Conservation (phyloP, 2,888 invertebrate genomes). For the Lamproptera curius region DNA sequence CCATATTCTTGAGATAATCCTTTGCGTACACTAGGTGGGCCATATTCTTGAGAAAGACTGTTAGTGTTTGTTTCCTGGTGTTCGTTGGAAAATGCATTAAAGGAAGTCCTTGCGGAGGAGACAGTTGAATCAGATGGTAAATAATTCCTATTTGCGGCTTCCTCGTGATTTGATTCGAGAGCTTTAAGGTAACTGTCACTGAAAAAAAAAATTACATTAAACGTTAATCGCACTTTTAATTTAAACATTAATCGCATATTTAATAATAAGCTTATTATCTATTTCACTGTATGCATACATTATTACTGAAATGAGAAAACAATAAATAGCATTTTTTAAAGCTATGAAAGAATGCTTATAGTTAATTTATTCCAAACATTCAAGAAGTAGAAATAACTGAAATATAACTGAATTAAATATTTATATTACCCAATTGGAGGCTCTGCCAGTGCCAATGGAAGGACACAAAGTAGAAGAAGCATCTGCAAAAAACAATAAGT, state of each 20-base stretch:
- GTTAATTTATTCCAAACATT: too few relatives aligned
- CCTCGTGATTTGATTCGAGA: constrained; percentile 35
- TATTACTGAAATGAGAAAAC: too few relatives aligned
- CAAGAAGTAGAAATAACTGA: too few relatives aligned
- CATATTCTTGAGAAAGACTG: constrained; percentile 34
- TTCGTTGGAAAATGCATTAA: constrained; percentile 2
- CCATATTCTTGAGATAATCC: constrained; percentile 30
- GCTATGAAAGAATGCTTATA: too few relatives aligned
- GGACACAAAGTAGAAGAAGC: constrained; percentile 42
- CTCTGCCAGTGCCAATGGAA: constrained; percentile 46
- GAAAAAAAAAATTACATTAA: constrained; percentile 29
- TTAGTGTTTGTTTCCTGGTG: constrained; percentile 22
- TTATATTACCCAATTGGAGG: constrained; percentile 54
- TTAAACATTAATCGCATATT: too few relatives aligned
- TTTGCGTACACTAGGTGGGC: constrained; percentile 31
- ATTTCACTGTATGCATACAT: too few relatives aligned
- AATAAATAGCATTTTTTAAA: too few relatives aligned
- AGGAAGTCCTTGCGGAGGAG: constrained; percentile 24
- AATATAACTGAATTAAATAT: too few relatives aligned
- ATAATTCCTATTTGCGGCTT: constrained; percentile 31
- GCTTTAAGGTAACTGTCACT: constrained; percentile 53
- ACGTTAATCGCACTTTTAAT: neutral
- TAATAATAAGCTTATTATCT: too few relatives aligned
- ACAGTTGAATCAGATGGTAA: constrained; percentile 37
- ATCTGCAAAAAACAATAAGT: constrained; percentile 37